Percentiles rank a stretch among this genome's conserved stretches.
These are phyloP conservation scores for Villa cingulata DNA, from an alignment of 2,888 invertebrate genomes.

Conservation along the genomic window DNA sequence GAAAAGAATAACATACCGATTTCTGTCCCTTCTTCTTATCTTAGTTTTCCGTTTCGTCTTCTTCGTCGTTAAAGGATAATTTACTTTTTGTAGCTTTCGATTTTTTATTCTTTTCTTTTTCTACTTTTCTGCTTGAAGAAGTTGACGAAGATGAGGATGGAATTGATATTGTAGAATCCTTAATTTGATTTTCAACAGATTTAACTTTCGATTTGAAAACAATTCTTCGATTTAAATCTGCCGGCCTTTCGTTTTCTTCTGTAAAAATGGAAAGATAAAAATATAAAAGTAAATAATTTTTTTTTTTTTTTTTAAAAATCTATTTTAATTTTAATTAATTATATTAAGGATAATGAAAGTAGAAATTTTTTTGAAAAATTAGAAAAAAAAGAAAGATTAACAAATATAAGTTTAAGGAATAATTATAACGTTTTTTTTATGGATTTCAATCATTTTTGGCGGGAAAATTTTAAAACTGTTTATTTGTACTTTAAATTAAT, in stretches of 20 bases:
- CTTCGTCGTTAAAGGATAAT: constrained; percentile 39
- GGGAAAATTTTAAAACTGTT: not conserved
- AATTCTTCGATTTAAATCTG: constrained; percentile 45
- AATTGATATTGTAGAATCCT: not conserved
- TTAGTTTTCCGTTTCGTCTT: constrained; percentile 26
- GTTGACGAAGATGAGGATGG: not conserved
- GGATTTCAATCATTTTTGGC: not conserved
- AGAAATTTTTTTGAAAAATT: not conserved
- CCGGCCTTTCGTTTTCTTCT: constrained; percentile 46
- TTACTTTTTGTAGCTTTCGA: constrained; percentile 28
- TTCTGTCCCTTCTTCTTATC: too few relatives aligned
- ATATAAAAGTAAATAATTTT: too few relatives aligned
- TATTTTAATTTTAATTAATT: too few relatives aligned
- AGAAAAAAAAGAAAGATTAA: too few relatives aligned
- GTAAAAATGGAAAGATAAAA: constrained; percentile 19
- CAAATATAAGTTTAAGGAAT: too few relatives aligned
- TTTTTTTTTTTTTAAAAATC: too few relatives aligned
- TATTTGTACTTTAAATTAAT: too few relatives aligned
- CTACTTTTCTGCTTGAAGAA: constrained; percentile 4
- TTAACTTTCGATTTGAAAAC: constrained; percentile 39
- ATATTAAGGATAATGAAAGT: too few relatives aligned
- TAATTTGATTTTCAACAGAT: constrained; percentile 13
- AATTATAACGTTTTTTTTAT: not conserved
- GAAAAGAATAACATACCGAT: too few relatives aligned
- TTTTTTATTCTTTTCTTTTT: constrained; percentile 15